Percentiles rank a stretch among this genome's conserved stretches.
Conservation (phyloP, 2,113 vertebrate species). For the Platycercus adscitus region DNA sequence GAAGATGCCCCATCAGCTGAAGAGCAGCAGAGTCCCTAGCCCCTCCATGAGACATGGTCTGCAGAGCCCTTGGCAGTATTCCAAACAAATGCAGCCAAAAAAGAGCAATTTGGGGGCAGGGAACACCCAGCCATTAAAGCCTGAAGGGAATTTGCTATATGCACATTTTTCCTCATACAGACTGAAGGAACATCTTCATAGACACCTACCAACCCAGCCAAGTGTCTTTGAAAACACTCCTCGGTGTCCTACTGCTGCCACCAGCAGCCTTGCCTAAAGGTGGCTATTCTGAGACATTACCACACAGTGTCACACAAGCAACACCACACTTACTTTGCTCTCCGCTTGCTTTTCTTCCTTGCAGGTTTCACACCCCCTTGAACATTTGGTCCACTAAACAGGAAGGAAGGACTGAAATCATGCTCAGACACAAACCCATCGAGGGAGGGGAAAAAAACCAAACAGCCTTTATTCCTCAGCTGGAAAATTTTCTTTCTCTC, state of each 20-base stretch:
- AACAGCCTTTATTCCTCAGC: background rate
- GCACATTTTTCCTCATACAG: background rate
- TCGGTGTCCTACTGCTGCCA: background rate
- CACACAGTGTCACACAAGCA: background rate
- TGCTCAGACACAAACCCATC: background rate
- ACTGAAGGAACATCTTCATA: background rate
- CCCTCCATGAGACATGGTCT: background rate
- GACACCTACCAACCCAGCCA: background rate
- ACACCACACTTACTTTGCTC: background rate
- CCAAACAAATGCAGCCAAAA: background rate
- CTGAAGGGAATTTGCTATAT: background rate
- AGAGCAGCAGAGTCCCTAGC: background rate
- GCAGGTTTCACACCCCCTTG: background rate
- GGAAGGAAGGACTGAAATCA: background rate
- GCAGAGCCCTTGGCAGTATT: background rate
- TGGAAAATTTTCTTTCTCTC: background rate
- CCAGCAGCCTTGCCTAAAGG: background rate
- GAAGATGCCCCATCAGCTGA: background rate
- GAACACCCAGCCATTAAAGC: background rate
- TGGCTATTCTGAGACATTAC: background rate
- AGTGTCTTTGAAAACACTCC: background rate
- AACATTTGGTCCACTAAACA: background rate
- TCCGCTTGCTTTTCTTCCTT: background rate
- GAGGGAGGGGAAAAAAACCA: background rate
- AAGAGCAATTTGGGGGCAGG: background rate